phyloP scores from a whole-genome alignment of 1,140 invertebrate species.

The Drosophila rufa region DNA sequence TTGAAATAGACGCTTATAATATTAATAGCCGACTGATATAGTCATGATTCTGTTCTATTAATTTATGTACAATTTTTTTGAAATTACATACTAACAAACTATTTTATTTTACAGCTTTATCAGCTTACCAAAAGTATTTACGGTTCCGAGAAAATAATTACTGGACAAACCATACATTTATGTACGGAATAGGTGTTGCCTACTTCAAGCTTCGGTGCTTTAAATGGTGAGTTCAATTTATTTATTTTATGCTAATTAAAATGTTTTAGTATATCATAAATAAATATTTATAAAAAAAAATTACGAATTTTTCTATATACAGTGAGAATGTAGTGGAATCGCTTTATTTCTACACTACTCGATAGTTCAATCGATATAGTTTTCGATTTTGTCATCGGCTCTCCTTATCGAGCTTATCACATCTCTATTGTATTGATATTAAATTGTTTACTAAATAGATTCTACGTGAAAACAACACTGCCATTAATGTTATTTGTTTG shows the following conservation, averaged over 20 bases:
- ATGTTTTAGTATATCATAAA: too few species aligned
- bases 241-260: neutral
- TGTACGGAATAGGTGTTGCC: conserved; percentile 97
- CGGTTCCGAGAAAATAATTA: conserved; percentile 90
- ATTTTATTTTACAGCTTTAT: conserved; percentile 89
- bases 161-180: conserved; percentile 95
- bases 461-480: conserved; percentile 43
- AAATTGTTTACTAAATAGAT: conserved; percentile 51
- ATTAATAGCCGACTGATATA: too few species aligned
- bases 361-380: neutral
- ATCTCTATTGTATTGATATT: conserved; percentile 39
- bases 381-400: neutral
- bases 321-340: neutral
- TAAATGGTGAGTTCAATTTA: conserved; percentile 92
- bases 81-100: neutral
- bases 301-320: neutral
- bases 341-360: neutral
- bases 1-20: too few species aligned
- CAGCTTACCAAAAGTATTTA: conserved; percentile 97
- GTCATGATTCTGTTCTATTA: too few species aligned
- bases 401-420: conserved; percentile 12
- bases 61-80: too few species aligned
- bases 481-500: conserved; percentile 35
- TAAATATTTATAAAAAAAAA: neutral
- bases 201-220: conserved; percentile 98